Evolutionary conservation across 2,888 invertebrate genomes (phyloP).

Genomic region (Augiades crinisus): DNA sequence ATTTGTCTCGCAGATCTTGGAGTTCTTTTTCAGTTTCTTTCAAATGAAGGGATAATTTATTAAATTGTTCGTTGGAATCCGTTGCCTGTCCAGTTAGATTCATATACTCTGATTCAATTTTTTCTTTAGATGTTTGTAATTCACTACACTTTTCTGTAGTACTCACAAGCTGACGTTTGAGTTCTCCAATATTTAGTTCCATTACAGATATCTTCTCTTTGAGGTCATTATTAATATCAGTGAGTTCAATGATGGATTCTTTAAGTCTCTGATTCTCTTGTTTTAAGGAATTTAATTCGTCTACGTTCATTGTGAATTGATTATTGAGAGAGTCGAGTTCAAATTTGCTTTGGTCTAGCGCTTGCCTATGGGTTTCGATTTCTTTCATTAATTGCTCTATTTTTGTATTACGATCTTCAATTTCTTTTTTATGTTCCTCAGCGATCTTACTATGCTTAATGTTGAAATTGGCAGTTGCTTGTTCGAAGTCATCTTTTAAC

Average conservation of each 20-base stretch:
- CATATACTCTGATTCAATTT: slow-evolving; percentile 81
- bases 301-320: slow-evolving; percentile 67
- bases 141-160: slow-evolving; percentile 81
- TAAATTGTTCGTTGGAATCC: slow-evolving; percentile 82
- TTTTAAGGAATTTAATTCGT: slow-evolving; percentile 65
- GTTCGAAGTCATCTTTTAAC: slow-evolving; percentile 72
- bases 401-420: slow-evolving; percentile 72
- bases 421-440: slow-evolving; percentile 75
- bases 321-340: slow-evolving; percentile 72
- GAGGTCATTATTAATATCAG: slow-evolving; percentile 57
- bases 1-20: slow-evolving; percentile 72
- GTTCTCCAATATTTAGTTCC: slow-evolving; percentile 80
- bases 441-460: slow-evolving; percentile 75
- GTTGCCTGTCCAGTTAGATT: slow-evolving; percentile 81
- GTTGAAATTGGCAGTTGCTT: slow-evolving; percentile 71
- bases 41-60: slow-evolving; percentile 77
- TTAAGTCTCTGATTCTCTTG: slow-evolving; percentile 69
- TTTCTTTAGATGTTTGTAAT: slow-evolving; percentile 78
- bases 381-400: slow-evolving; percentile 74
- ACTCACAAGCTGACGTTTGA: slow-evolving; percentile 78
- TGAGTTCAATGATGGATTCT: slow-evolving; percentile 63
- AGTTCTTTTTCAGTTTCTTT: slow-evolving; percentile 81
- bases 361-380: slow-evolving; percentile 68
- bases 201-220: slow-evolving; percentile 66
- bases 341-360: slow-evolving; percentile 67